A percentile compares a stretch with the other conserved stretches of the same genome.
These are phyloP conservation scores for Disparrhopalites patrizii DNA, from an alignment of 2,888 invertebrate species.

Conservation along the genomic window DNA sequence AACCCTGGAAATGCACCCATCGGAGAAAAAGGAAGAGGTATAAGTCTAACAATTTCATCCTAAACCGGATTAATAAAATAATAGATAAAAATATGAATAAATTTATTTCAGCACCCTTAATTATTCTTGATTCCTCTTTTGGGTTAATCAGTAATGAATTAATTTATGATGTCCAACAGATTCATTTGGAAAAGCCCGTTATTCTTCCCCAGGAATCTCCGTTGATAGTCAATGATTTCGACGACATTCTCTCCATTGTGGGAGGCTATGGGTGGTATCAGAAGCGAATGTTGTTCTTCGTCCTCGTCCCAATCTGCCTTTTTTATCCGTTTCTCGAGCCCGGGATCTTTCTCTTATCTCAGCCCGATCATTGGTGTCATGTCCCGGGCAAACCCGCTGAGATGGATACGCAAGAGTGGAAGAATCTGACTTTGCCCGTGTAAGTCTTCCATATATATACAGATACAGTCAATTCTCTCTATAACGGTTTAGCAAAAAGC, in stretches of 20 bases:
- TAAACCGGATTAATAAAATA: no score
- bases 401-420: conserved; percentile 2
- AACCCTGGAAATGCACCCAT: no score
- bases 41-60: no score
- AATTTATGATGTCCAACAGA: no score
- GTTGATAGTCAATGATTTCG: conserved; percentile 3
- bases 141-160: no score
- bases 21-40: no score
- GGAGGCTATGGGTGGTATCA: conserved; percentile 7
- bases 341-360: conserved; percentile 5
- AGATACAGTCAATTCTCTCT: background rate
- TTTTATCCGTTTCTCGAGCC: background rate
- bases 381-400: background rate
- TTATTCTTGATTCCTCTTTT: no score
- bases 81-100: no score
- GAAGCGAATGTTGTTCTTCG: background rate
- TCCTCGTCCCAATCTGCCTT: background rate
- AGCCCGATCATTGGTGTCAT: conserved; percentile 15
- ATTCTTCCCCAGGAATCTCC: no score
- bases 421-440: conserved; percentile 1
- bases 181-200: no score
- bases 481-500: background rate
- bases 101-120: no score
- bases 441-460: background rate
- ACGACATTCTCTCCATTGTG: conserved; percentile 1